Conservation (phyloP, 2,113 vertebrate species). For the Neotoma lepida region DNA sequence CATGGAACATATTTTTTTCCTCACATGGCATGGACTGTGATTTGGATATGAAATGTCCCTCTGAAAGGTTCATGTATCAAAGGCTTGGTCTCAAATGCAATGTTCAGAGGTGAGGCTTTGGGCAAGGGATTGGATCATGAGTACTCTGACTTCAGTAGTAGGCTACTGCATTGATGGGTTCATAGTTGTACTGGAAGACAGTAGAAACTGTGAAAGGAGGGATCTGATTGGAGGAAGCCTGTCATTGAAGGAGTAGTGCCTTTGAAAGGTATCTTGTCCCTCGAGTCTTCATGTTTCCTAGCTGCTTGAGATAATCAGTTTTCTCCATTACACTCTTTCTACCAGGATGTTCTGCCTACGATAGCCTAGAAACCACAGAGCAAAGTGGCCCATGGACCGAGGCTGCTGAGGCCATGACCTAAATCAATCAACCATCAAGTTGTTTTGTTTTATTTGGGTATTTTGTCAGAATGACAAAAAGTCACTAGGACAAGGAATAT, state of each 20-base stretch:
- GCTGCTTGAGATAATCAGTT: background rate
- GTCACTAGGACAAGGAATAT: background rate
- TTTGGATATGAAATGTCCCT: background rate
- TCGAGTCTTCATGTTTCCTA: rapidly evolving
- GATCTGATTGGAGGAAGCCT: background rate
- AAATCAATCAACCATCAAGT: background rate
- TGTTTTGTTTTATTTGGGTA: background rate
- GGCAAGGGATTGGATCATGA: background rate
- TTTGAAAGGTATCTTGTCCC: background rate
- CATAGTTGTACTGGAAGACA: background rate
- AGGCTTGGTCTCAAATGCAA: background rate
- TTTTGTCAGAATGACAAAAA: background rate
- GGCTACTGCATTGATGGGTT: no score
- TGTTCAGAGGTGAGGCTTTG: background rate
- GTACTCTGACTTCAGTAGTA: background rate
- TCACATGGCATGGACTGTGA: no score
- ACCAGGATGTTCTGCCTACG: background rate
- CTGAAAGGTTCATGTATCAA: background rate
- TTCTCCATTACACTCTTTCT: no score
- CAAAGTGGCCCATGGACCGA: background rate
- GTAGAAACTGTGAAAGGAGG: background rate
- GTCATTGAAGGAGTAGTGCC: background rate
- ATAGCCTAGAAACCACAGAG: background rate
- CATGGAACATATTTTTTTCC: background rate
- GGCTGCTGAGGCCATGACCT: background rate